Evolutionary conservation across 1,140 invertebrate genomes (phyloP).

Genomic region (Platyura marginata): DNA sequence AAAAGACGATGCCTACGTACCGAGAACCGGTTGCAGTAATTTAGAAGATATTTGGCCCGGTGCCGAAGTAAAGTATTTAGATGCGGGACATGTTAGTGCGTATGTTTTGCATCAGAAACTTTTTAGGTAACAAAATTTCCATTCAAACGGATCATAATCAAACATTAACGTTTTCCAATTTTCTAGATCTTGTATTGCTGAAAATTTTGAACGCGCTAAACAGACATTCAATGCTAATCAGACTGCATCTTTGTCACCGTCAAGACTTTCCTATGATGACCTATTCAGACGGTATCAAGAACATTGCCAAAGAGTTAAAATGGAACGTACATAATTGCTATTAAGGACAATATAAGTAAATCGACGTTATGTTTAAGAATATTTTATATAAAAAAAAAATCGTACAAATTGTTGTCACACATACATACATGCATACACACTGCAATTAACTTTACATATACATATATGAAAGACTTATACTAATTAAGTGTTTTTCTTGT

Average conservation of each 20-base stretch:
- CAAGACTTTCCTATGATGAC: slow-evolving; percentile 10
- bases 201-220: slow-evolving; percentile 41
- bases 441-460: not conserved
- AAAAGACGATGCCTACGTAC: slow-evolving; percentile 82
- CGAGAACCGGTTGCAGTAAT: slow-evolving; percentile 58
- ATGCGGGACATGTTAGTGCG: slow-evolving; percentile 79
- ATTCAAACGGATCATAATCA: too few species aligned
- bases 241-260: slow-evolving; percentile 2
- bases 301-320: not conserved
- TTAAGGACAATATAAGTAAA: not conserved
- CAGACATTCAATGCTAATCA: slow-evolving; percentile 17
- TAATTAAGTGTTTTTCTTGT: not conserved
- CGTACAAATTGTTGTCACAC: not conserved
- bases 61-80: slow-evolving; percentile 66
- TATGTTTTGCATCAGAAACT: slow-evolving; percentile 72
- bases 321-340: not conserved
- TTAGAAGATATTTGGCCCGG: slow-evolving; percentile 85
- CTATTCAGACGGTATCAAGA: slow-evolving; percentile 5
- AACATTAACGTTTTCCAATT: slow-evolving; percentile 5
- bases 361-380: too few species aligned
- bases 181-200: slow-evolving; percentile 38
- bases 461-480: not conserved
- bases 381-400: too few species aligned
- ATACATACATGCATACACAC: not conserved
- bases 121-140: slow-evolving; percentile 81